These are phyloP conservation scores for Lamellibrachia columna DNA, from an alignment of 2,888 invertebrate species.

Conservation along the genomic window DNA sequence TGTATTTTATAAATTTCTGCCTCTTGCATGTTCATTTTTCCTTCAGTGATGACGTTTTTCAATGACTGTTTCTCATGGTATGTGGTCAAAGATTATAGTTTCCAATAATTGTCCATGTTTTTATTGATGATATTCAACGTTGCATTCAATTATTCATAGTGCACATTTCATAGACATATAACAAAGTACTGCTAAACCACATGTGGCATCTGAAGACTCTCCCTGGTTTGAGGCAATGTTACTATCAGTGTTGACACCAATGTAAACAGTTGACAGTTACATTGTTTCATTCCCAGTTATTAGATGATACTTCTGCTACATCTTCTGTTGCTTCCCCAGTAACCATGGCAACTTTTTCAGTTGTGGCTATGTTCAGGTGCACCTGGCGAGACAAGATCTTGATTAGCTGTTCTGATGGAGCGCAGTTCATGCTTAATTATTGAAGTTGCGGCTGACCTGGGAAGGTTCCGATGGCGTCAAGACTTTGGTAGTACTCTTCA, in stretches of 20 bases:
- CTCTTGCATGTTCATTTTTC: not conserved
- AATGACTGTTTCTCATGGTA: not conserved
- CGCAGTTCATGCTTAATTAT: not conserved
- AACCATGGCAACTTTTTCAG: not conserved
- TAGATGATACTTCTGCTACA: not conserved
- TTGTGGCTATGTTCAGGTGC: not conserved
- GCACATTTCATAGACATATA: not conserved
- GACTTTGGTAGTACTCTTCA: not conserved
- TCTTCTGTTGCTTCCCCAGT: not conserved
- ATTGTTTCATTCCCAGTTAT: not conserved
- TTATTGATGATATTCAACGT: not conserved
- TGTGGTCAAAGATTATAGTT: not conserved
- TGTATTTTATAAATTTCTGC: not conserved
- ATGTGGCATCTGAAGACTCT: not conserved
- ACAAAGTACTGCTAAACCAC: not conserved
- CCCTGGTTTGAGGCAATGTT: not conserved
- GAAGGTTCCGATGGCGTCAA: not conserved
- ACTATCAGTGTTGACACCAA: not conserved
- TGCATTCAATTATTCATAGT: not conserved
- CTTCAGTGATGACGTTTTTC: not conserved
- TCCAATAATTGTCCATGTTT: not conserved
- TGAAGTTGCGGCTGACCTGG: not conserved
- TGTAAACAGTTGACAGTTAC: not conserved
- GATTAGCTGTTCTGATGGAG: not conserved
- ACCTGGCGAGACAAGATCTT: not conserved